Evolutionary conservation across 2,888 invertebrate genomes (phyloP).

Genomic region (Stictocephala bisonia): DNA sequence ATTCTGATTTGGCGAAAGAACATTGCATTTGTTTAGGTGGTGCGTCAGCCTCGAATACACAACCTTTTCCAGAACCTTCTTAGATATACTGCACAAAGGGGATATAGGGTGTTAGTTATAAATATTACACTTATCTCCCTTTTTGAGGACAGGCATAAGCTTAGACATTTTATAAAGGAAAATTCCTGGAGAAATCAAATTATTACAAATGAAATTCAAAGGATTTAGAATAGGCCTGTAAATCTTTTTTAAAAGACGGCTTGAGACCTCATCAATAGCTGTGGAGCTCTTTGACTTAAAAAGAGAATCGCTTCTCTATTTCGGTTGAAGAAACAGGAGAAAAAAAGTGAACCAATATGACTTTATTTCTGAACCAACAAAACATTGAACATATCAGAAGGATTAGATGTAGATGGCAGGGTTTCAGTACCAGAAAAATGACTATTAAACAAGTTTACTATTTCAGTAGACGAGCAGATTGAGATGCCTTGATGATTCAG

Average conservation of each 20-base stretch:
- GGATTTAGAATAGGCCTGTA: not conserved
- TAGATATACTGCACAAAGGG: not conserved
- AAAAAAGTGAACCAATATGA: slow-evolving; percentile 4
- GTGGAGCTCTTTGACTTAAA: slow-evolving; percentile 6
- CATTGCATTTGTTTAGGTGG: not conserved
- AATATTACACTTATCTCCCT: not conserved
- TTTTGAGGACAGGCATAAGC: not conserved
- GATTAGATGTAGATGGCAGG: not conserved
- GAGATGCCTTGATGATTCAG: not conserved
- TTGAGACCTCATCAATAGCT: not conserved
- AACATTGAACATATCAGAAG: too few species aligned
- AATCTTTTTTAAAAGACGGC: not conserved
- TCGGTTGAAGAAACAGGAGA: not conserved
- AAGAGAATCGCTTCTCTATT: not conserved
- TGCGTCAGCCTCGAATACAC: not conserved
- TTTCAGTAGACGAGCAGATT: not conserved
- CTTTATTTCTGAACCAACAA: not conserved
- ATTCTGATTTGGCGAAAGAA: not conserved
- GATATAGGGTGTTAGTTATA: not conserved
- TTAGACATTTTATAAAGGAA: not conserved
- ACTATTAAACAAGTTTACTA: not conserved
- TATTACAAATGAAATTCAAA: not conserved
- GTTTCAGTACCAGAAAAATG: not conserved
- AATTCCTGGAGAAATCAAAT: too few species aligned
- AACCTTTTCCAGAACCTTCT: not conserved